Conservation (phyloP, 2,797 vertebrate species). For the Triplophysa bombifrons region DNA sequence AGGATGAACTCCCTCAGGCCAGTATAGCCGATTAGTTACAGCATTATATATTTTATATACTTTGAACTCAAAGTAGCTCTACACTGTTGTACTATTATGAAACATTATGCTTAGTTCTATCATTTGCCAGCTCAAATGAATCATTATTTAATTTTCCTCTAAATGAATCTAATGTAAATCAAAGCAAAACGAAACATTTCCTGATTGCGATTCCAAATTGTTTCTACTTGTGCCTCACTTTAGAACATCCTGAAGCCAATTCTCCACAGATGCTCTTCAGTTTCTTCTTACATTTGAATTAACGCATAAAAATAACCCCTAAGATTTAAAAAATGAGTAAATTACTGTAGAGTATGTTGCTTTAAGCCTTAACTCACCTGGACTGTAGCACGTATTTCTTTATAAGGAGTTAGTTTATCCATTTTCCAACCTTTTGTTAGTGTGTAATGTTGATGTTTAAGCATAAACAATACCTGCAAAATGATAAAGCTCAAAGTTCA, state of each 20-base stretch:
- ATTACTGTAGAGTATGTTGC: no score
- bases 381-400: no score
- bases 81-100: slow-evolving; percentile 43
- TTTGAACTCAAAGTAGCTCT: slow-evolving; percentile 44
- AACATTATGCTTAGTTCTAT: slow-evolving; percentile 47
- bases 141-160: slow-evolving; percentile 44
- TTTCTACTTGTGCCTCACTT: not conserved
- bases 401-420: no score
- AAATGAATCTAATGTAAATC: slow-evolving; percentile 27
- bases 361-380: no score
- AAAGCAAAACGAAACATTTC: slow-evolving; percentile 14
- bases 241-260: not conserved
- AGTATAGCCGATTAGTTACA: slow-evolving; percentile 53
- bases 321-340: no score
- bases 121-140: slow-evolving; percentile 46
- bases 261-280: not conserved
- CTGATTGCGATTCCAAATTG: slow-evolving; percentile 1
- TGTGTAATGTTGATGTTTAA: no score
- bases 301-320: no score
- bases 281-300: not conserved
- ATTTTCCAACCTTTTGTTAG: no score
- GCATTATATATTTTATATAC: slow-evolving; percentile 48
- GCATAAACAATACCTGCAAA: no score
- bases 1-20: slow-evolving; percentile 53
- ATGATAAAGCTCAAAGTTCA: no score